These are phyloP conservation scores for Melanophora roralis DNA, from an alignment of 2,888 invertebrate species.

Conservation along the genomic window DNA sequence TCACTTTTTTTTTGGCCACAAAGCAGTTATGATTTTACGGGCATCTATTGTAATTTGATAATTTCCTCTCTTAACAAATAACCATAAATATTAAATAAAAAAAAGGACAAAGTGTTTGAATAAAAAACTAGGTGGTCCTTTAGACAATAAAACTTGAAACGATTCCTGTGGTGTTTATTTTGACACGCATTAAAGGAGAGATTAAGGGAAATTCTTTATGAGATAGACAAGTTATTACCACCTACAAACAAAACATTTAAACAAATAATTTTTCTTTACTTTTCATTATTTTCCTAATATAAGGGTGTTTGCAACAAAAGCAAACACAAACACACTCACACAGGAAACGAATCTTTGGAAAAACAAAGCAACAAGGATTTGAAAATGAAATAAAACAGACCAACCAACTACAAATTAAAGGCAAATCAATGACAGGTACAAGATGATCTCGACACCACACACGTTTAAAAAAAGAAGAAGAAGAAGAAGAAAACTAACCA, in stretches of 20 bases:
- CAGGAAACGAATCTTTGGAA: constrained; percentile 14
- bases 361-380: not conserved
- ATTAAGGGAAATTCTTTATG: not conserved
- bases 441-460: constrained; percentile 7
- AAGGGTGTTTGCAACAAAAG: not conserved
- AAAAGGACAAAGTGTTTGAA: not conserved
- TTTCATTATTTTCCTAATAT: not conserved
- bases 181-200: constrained; percentile 48
- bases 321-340: not conserved
- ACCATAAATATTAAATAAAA: no score
- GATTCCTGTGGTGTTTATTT: constrained; percentile 51
- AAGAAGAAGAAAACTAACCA: not conserved
- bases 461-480: not conserved
- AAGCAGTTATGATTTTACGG: constrained; percentile 52
- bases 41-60: not conserved
- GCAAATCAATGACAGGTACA: constrained; percentile 10
- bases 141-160: not conserved
- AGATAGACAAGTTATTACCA: constrained; percentile 33
- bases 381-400: not conserved
- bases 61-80: not conserved
- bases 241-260: constrained; percentile 36
- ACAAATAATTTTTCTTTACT: not conserved
- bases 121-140: constrained; percentile 28
- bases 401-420: not conserved
- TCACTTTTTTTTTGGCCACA: constrained; percentile 34